A percentile compares a stretch with the other conserved stretches of the same genome.
Conservation (phyloP, 2,113 vertebrate genomes). For the Xenopus borealis region DNA sequence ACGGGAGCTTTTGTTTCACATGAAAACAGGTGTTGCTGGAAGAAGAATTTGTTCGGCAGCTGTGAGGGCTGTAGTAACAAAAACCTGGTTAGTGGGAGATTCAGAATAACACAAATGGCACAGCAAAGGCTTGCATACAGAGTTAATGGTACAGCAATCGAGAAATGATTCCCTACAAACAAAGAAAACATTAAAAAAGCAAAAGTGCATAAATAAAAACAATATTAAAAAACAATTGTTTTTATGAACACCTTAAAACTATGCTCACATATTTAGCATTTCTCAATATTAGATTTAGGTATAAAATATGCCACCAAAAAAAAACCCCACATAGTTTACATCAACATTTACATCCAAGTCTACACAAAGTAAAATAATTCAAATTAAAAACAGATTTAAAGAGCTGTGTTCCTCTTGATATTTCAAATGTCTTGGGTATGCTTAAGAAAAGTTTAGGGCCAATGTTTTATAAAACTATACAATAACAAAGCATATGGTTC, state of each 20-base stretch:
- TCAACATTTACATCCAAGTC: too few species aligned
- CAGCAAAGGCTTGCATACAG: too few species aligned
- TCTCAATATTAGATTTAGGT: neutral
- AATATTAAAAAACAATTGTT: too few species aligned
- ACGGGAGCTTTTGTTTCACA: constrained; percentile 45
- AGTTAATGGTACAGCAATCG: neutral
- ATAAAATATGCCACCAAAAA: neutral
- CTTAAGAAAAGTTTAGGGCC: too few species aligned
- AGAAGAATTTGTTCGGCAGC: constrained; percentile 36
- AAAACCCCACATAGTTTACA: too few species aligned
- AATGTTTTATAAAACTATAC: too few species aligned
- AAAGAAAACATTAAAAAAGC: neutral
- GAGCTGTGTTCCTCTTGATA: too few species aligned
- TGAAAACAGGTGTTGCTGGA: constrained; percentile 43
- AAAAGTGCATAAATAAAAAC: neutral
- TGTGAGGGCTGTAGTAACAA: constrained; percentile 13
- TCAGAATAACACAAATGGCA: neutral
- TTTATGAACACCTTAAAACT: neutral
- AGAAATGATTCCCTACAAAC: neutral
- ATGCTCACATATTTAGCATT: constrained; percentile 1
- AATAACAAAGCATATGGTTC: too few species aligned
- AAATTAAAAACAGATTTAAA: too few species aligned
- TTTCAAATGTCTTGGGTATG: too few species aligned
- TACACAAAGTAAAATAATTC: too few species aligned
- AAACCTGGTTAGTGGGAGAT: neutral